Conservation (phyloP, 2,888 invertebrate genomes). For the Noctua janthina region DNA sequence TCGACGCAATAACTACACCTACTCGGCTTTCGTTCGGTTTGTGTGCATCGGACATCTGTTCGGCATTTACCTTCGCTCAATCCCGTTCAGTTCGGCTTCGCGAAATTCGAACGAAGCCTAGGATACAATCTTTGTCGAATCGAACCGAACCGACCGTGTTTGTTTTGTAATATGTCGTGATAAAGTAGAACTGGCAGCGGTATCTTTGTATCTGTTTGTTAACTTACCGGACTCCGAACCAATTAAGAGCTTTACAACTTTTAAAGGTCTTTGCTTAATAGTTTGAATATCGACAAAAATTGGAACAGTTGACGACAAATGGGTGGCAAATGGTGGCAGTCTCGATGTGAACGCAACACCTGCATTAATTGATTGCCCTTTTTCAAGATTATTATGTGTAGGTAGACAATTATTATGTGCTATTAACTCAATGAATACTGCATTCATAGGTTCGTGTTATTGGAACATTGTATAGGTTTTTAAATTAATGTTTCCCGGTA, state of each 20-base stretch:
- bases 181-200: neutral
- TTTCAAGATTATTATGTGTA: no score
- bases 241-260: neutral
- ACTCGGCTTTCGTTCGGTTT: neutral
- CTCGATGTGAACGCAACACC: neutral
- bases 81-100: neutral
- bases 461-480: neutral
- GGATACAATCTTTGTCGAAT: neutral
- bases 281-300: neutral
- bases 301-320: neutral
- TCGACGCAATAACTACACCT: neutral
- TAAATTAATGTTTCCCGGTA: neutral
- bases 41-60: neutral
- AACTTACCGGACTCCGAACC: neutral
- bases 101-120: neutral
- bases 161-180: neutral
- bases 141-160: neutral
- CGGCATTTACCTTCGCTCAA: neutral
- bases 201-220: neutral
- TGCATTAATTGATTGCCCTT: neutral
- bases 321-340: neutral
- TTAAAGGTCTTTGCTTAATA: neutral
- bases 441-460: neutral
- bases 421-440: neutral
- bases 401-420: neutral